Conservation (phyloP, 2,888 invertebrate species). For the Scaptomyza parva region DNA sequence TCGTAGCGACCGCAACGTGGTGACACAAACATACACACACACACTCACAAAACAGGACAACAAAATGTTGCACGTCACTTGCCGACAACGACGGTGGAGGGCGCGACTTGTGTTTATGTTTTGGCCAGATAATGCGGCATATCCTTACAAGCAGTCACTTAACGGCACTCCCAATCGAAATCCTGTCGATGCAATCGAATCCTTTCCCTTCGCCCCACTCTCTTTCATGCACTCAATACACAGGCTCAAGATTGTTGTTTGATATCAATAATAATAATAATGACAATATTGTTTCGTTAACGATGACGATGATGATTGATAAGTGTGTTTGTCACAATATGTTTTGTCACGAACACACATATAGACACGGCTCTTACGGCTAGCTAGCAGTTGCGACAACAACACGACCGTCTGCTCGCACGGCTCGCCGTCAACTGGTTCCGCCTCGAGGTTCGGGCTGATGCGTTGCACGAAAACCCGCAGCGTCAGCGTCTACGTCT, state of each 20-base stretch:
- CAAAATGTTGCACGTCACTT: conserved; percentile 55
- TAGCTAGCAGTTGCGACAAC: conserved; percentile 54
- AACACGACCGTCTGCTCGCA: conserved; percentile 85
- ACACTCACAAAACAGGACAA: conserved; percentile 24
- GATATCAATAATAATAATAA: conserved; percentile 1
- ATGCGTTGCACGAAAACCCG: conserved; percentile 45
- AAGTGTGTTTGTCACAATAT: conserved; percentile 15
- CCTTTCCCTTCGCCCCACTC: conserved; percentile 10
- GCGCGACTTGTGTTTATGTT: conserved; percentile 33
- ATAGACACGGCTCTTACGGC: conserved; percentile 1
- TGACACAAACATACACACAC: conserved; percentile 36
- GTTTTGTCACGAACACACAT: not conserved
- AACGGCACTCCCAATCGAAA: conserved; percentile 14
- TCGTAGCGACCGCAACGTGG: conserved; percentile 52
- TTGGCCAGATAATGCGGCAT: conserved; percentile 60
- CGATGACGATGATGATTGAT: conserved; percentile 22
- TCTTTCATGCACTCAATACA: conserved; percentile 9
- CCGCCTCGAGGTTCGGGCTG: conserved; percentile 80
- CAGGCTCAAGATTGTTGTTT: conserved; percentile 21
- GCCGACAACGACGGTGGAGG: conserved; percentile 31
- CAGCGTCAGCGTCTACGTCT: conserved; percentile 34
- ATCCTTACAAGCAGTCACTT: conserved; percentile 37
- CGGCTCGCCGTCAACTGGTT: conserved; percentile 85
- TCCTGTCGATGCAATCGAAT: conserved; percentile 22
- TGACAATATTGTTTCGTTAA: conserved; percentile 8